A percentile compares a stretch with the other conserved stretches of the same genome.
These are phyloP conservation scores for Nixonia krombeini DNA, from an alignment of 1,140 invertebrate species.

Conservation along the genomic window DNA sequence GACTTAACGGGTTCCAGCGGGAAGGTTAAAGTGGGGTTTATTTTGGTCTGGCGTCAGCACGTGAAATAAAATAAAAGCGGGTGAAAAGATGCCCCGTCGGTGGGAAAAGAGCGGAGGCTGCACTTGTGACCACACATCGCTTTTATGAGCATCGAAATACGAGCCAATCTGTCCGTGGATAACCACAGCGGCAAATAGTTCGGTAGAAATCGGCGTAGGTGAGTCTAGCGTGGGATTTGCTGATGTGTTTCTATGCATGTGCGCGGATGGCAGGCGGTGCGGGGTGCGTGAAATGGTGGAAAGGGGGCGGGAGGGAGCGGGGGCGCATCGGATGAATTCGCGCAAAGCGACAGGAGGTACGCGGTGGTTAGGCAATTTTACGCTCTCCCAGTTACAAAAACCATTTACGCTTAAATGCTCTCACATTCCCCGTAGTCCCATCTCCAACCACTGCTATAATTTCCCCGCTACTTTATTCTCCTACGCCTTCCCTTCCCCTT, in stretches of 20 bases:
- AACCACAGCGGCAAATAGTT: slow-evolving; percentile 62
- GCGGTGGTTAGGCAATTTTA: slow-evolving; percentile 70
- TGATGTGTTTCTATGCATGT: slow-evolving; percentile 10
- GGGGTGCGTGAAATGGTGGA: slow-evolving; percentile 19
- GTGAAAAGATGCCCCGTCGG: neutral
- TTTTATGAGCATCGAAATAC: slow-evolving; percentile 67
- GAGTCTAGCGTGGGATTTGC: slow-evolving; percentile 36
- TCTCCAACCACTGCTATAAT: slow-evolving; percentile 44
- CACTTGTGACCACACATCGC: slow-evolving; percentile 27
- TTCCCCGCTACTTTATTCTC: slow-evolving; percentile 31
- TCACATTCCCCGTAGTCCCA: slow-evolving; percentile 61
- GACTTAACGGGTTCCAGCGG: too few species aligned
- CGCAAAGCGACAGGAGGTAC: slow-evolving; percentile 60
- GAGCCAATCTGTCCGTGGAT: slow-evolving; percentile 60
- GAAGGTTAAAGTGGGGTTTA: too few species aligned
- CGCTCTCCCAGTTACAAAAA: slow-evolving; percentile 71
- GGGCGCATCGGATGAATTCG: slow-evolving; percentile 53
- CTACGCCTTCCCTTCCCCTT: neutral
- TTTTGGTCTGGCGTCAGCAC: too few species aligned
- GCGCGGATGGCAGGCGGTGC: neutral
- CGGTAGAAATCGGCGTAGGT: slow-evolving; percentile 56
- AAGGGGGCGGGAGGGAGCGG: slow-evolving; percentile 10
- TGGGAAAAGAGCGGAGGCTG: slow-evolving; percentile 3
- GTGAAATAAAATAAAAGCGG: slow-evolving; percentile 18
- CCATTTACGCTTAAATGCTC: slow-evolving; percentile 70